Base-by-base conservation (phyloP, 1,140 invertebrate genomes). In the Neotoxoptera formosana region DNA sequence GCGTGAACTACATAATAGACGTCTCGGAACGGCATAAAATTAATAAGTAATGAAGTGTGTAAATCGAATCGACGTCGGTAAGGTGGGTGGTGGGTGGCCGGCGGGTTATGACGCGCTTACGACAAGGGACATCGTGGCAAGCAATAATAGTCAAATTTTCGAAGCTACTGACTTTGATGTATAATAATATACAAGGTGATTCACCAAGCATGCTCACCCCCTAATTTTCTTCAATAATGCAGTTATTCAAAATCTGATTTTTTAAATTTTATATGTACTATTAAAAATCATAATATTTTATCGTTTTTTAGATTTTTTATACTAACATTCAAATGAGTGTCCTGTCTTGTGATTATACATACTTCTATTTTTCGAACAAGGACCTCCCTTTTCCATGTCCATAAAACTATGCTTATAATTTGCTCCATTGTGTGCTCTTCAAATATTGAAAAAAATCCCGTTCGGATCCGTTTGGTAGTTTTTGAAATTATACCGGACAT, bases 131-230 rank as follows among this genome's bases (percentile, higher is more conserved):
- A 17, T 2, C 4, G 6, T 4, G 8, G 0, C 4, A 14, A 4
- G 30, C n/a, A n/a, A n/a, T 0, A 76, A 17, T 76, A 76, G 60
- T 76, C 11, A 76, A 76, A n/a, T 17, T 76, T 76, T n/a, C 30
- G 30, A 76, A 14, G 30, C 17, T 76, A 6, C n/a, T 76, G 30
- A 76, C 30, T 76, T 76, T 76, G 60, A 76, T 76, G 60, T n/a
- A 67, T 67, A 67, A 67, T n/a, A 67, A 76, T n/a, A 76, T 76
- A 76, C 60, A 76, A 76, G n/a, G 30, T 76, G 60, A 34, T n/a
- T 76, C 30, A 7, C 30, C 4, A 17, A 76, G 1, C 4, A 76
- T 14, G 0, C 0, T n/a, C 30, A n/a, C 30, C 1, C 4, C n/a
- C 14, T 17, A 6, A n/a, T 76, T 76, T 76, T 14, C n/a, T n/a